Evolutionary conservation across 2,797 vertebrate species (phyloP), one percentile per base, ranked within the genome.

Genomic region (Micropoecilia bifurca): DNA sequence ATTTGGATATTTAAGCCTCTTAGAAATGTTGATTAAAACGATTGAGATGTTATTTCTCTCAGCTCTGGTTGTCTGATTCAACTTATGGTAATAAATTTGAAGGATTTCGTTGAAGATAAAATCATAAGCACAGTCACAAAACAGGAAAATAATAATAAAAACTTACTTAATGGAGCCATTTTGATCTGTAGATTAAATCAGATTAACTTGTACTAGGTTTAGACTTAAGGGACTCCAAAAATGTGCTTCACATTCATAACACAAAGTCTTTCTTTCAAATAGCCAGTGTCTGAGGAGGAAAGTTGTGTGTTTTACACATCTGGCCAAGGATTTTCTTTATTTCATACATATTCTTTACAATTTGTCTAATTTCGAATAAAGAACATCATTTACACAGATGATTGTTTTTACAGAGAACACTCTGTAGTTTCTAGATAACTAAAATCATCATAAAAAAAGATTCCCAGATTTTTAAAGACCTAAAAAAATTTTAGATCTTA

Each of bases 11-110:
- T 41, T 83, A 95, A 93, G 91, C 90, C 90, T 88, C 85, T 91
- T 91, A 84, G 79, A 81, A 55, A 88, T 93, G 90, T 92, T 90
- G 82, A 71, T 89, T 16, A 75, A 90, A 79, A 66, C 4, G 88
- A 93, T 92, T 91, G 91, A 89, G 89, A 90, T 92, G 90, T 85
- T 94, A 75, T 95, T 95, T 95, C 94, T 86, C 91, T 93, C 92
- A 93, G 93, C 94, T 96, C 93, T 96, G 93, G 91, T 89, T 83
- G 10, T 43, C 25, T 18, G 4, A 6, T 43, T 0, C 66, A 69
- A n/a, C 39, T 25, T 5, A 4, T 20, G 66, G 20, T 41, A 5
- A 41, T 41, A 5, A 41, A 68, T 50, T 20, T 22, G 47, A 48
- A 20, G 47, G 18, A 48, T 48, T 48, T 48, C 0, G 18, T 20